Percentiles rank a stretch among this genome's conserved stretches.
phyloP scores from a whole-genome alignment of 92 coral and sea anemone genomes.

The Paragorgia papillata region DNA sequence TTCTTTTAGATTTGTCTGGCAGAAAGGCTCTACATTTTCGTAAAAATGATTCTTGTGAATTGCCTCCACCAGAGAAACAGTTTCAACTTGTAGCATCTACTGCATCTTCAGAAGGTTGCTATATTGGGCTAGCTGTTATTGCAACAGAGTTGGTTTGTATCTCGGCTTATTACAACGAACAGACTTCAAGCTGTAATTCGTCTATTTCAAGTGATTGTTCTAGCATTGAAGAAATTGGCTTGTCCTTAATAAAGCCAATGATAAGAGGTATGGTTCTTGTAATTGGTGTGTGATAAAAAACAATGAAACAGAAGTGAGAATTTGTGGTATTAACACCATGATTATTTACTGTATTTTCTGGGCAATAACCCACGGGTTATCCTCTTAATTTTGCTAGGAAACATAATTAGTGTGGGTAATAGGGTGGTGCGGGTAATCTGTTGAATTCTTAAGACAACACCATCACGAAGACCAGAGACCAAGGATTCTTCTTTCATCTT shows the following conservation, averaged over 20 bases:
- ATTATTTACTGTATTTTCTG: too few species aligned
- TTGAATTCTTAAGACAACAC: too few species aligned
- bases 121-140: slow-evolving; percentile 74
- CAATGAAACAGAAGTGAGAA: neutral
- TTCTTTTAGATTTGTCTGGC: slow-evolving; percentile 18
- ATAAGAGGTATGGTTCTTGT: slow-evolving; percentile 75
- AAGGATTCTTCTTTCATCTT: too few species aligned
- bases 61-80: slow-evolving; percentile 56
- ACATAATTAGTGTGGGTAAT: too few species aligned
- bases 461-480: too few species aligned
- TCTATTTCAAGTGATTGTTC: slow-evolving; percentile 91
- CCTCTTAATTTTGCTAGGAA: too few species aligned
- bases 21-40: slow-evolving; percentile 29
- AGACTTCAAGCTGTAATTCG: slow-evolving; percentile 50
- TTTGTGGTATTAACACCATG: too few species aligned
- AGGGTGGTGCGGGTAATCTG: too few species aligned
- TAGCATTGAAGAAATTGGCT: slow-evolving; percentile 66
- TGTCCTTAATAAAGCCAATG: slow-evolving; percentile 90
- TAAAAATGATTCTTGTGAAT: slow-evolving; percentile 6
- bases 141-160: slow-evolving; percentile 81
- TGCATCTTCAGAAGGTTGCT: slow-evolving; percentile 78
- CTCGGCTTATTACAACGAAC: slow-evolving; percentile 69
- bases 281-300: neutral
- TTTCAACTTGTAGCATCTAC: slow-evolving; percentile 76
- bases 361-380: too few species aligned